Evolutionary conservation across 2,113 vertebrate genomes (phyloP).

Genomic region (Neodontobutis hainanensis): DNA sequence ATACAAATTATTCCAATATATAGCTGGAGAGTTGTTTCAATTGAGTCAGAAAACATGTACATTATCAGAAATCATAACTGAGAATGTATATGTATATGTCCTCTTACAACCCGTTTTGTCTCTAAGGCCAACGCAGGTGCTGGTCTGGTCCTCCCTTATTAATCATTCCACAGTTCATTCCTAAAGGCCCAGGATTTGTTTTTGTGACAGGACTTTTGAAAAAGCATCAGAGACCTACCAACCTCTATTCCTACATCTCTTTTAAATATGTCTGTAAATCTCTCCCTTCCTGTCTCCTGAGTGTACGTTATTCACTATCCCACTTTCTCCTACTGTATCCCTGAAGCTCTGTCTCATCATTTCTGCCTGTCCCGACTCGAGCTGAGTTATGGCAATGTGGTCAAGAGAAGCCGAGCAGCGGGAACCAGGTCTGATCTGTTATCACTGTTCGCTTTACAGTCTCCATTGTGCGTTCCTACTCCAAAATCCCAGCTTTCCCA

Average conservation of each 20-base stretch:
- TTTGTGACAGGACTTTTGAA: conserved; percentile 43
- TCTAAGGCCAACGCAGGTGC: conserved; percentile 22
- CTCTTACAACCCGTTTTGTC: background rate
- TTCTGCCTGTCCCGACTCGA: conserved; percentile 14
- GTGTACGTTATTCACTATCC: conserved; percentile 14
- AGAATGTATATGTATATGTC: no score
- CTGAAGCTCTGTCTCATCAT: conserved; percentile 26
- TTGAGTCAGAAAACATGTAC: background rate
- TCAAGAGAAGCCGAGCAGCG: conserved; percentile 23
- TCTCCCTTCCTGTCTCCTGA: conserved; percentile 25
- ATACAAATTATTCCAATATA: no score
- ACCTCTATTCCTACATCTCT: conserved; percentile 38
- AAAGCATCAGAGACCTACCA: conserved; percentile 40
- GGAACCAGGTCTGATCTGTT: conserved; percentile 26
- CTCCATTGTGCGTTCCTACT: background rate
- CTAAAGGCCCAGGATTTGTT: conserved; percentile 51
- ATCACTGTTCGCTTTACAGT: conserved; percentile 11
- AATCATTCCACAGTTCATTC: conserved; percentile 31
- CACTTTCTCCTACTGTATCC: conserved; percentile 29
- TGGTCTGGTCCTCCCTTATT: conserved; percentile 9
- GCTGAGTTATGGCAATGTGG: conserved; percentile 50
- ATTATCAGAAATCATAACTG: background rate
- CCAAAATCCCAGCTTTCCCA: conserved; percentile 10
- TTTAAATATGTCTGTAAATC: conserved; percentile 51
- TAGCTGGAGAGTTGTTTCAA: no score